These are phyloP conservation scores for Poliocrania exsul DNA, from an alignment of 2,797 vertebrate genomes.

Conservation along the genomic window DNA sequence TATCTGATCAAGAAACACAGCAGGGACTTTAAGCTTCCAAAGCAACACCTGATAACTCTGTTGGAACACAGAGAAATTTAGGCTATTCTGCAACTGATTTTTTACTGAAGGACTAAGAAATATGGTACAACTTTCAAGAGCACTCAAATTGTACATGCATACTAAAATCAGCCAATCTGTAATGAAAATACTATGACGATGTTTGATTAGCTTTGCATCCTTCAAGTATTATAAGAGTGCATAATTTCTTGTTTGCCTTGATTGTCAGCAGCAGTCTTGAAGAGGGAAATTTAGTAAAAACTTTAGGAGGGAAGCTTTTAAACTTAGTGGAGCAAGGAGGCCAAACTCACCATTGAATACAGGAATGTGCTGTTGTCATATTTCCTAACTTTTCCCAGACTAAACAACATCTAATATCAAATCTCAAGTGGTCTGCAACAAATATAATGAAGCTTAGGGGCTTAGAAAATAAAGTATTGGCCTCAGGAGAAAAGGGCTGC, in stretches of 20 bases:
- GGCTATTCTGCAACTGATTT: neutral
- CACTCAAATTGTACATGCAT: neutral
- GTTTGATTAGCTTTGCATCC: neutral
- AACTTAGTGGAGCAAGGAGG: neutral
- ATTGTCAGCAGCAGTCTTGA: neutral
- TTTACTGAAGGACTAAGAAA: neutral
- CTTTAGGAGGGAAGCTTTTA: neutral
- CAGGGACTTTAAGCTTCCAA: neutral
- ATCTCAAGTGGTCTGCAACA: neutral
- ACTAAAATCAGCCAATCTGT: neutral
- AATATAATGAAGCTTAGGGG: neutral
- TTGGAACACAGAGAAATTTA: neutral
- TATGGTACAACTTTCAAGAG: neutral
- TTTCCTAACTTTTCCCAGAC: neutral
- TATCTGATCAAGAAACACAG: accelerated
- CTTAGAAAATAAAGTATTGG: neutral
- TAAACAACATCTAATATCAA: neutral
- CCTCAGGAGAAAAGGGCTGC: neutral
- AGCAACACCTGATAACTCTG: neutral
- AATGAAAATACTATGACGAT: neutral
- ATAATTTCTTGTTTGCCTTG: neutral
- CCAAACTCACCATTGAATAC: neutral
- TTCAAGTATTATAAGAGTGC: neutral
- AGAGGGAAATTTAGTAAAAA: neutral
- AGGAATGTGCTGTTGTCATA: neutral